Percentiles rank a stretch among this genome's conserved stretches.
Evolutionary conservation across 1,140 invertebrate species (phyloP).

Genomic region (Neodiprion virginianus): DNA sequence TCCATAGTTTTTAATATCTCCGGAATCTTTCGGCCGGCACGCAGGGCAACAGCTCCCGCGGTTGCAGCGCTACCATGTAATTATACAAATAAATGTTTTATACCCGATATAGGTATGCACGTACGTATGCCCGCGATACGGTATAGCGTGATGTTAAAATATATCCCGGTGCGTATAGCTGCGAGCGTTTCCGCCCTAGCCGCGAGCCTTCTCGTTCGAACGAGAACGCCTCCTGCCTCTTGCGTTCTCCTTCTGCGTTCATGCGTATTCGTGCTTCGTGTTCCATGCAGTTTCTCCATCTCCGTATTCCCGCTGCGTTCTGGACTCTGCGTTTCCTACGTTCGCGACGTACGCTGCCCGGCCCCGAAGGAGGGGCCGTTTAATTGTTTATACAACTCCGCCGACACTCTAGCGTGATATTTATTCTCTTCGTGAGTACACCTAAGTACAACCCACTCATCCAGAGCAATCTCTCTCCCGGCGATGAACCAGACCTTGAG

Average conservation of each 20-base stretch:
- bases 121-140: not conserved
- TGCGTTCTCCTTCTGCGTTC: not conserved
- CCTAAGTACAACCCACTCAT: too few species aligned
- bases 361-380: too few species aligned
- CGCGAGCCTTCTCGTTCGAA: not conserved
- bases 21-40: not conserved
- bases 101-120: not conserved
- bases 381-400: too few species aligned
- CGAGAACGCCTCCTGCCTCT: not conserved
- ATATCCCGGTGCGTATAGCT: not conserved
- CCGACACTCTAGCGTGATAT: too few species aligned
- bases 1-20: not conserved
- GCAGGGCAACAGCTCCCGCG: not conserved
- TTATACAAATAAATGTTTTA: conserved; percentile 8
- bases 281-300: not conserved
- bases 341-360: not conserved
- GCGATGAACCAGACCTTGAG: too few species aligned
- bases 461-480: too few species aligned
- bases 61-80: conserved; percentile 1
- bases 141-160: not conserved
- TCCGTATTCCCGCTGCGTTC: not conserved
- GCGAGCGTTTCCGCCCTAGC: not conserved
- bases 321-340: not conserved
- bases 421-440: too few species aligned
- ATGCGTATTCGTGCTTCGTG: too few species aligned